Conservation (phyloP, 2,797 vertebrate genomes). For the Hydrolagus colliei region DNA sequence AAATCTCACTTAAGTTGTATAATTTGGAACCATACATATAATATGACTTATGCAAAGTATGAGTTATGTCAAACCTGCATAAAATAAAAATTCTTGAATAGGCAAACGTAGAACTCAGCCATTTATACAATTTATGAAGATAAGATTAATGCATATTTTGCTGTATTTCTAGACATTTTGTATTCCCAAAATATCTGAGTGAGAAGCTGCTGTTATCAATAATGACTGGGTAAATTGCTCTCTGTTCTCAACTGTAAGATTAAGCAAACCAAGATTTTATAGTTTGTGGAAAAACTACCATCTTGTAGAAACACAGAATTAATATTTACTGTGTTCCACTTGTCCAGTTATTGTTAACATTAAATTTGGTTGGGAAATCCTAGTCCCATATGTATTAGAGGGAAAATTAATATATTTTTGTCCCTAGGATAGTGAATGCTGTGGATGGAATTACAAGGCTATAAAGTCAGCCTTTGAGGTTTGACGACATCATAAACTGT, state of each 20-base stretch:
- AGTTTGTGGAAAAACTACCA: not conserved
- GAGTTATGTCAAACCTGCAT: no score
- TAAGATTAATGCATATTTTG: not conserved
- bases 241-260: not conserved
- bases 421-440: not conserved
- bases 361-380: not conserved
- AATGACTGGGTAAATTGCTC: no score
- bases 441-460: not conserved
- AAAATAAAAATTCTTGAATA: no score
- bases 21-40: no score
- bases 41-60: no score
- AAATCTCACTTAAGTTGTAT: no score
- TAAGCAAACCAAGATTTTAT: not conserved
- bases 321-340: not conserved
- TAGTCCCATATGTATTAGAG: not conserved
- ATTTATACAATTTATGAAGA: no score
- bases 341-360: not conserved
- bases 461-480: not conserved
- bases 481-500: not conserved
- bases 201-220: not conserved
- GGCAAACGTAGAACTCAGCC: no score
- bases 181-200: not conserved
- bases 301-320: not conserved
- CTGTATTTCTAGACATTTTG: not conserved
- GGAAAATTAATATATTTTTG: not conserved